Evolutionary conservation across 2,797 vertebrate species (phyloP).

Genomic region (Rachycentron canadum): DNA sequence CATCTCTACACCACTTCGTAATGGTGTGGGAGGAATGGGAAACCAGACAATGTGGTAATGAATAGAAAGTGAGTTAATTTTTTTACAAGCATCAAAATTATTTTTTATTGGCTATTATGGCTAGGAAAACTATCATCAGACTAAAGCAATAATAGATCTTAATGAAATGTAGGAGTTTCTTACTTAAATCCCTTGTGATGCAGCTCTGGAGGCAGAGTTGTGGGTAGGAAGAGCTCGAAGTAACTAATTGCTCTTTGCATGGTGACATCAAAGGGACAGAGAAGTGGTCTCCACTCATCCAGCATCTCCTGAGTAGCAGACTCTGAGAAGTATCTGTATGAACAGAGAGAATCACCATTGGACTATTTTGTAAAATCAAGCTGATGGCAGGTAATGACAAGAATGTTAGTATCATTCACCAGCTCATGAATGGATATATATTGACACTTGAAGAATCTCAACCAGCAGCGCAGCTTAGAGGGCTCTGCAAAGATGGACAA

Average conservation of each 20-base stretch:
- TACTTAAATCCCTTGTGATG: constrained; percentile 97
- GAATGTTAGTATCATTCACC: constrained; percentile 10
- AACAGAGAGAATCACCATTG: constrained; percentile 17
- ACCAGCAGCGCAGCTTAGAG: constrained; percentile 50
- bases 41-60: neutral
- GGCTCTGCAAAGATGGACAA: constrained; percentile 34
- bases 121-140: constrained; percentile 6
- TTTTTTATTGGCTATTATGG: neutral
- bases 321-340: constrained; percentile 92
- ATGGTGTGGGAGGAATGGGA: constrained; percentile 7
- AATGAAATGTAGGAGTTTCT: constrained; percentile 62
- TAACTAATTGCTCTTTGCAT: constrained; percentile 98
- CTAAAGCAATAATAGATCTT: neutral
- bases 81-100: constrained; percentile 4
- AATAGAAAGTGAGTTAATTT: neutral
- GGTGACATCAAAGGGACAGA: constrained; percentile 98
- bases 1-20: constrained; percentile 5
- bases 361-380: neutral
- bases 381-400: neutral
- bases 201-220: constrained; percentile 93
- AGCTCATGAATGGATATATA: constrained; percentile 32
- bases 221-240: constrained; percentile 97
- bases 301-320: constrained; percentile 95
- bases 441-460: constrained; percentile 18
- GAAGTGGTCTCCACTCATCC: constrained; percentile 95